Base-by-base conservation (phyloP, 2,888 invertebrate genomes). In the Stictocephala bisonia region DNA sequence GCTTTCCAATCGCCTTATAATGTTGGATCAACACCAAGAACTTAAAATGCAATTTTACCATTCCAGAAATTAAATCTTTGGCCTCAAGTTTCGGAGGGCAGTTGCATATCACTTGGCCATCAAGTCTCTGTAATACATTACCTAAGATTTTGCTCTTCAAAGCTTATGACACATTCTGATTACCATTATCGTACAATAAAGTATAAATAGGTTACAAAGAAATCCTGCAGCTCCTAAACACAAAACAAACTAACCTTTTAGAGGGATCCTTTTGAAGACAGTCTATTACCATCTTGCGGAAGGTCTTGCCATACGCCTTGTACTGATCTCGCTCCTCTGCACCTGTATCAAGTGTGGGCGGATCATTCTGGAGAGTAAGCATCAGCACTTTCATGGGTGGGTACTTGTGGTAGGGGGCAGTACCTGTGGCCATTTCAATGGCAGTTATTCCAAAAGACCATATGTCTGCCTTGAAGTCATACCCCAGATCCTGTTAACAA, bases 311-410 rank as follows among this genome's bases (percentile, higher is more conserved):
- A 82, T 98, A 99, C 0, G 91, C 92, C 86, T 99, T 98, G 84
- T 97, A 99, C 84, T 99, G 99, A 83, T 99, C 98, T 84, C 96
- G 97, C 80, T 97, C 96, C 79, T 97, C 97, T 0, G 97, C 94
- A 82, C 90, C 92, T 67, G 98, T 96, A 81, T 99, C 99, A 80
- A 99, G 86, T 50, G 93, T 93, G 0, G 99, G 99, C 11, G 99
- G 98, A 81, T 99, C 99, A 82, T 99, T 99, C 85, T 99, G 97
- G 74, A 99, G 86, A 0, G 99, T 99, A 77, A 99, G 86, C 97
- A 99, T 98, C 72, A 99, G 87, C 67, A 99, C 95, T 86, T 99
- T 99, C 98, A 99, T 98, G 0, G 99, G 97, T 31, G 99, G 97
- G 84, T 95, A 99, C 84, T 97, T 98, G 84, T 99, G 98, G 84